Conservation (phyloP, 1,140 invertebrate genomes). For the Drosophila nebulosa region DNA sequence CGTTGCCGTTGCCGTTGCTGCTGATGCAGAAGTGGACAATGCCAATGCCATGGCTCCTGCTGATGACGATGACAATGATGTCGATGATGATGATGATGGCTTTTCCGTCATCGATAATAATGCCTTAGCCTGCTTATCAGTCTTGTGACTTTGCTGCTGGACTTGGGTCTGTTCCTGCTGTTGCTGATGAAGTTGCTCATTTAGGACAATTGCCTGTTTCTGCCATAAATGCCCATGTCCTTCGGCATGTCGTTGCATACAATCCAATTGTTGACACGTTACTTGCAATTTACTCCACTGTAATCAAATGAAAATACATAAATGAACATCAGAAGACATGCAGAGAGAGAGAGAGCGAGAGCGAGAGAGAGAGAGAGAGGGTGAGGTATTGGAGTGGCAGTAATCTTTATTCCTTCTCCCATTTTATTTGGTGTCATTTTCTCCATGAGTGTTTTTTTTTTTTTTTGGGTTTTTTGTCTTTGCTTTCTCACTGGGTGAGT, state of each 20-base stretch:
- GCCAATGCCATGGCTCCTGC: conserved; percentile 12
- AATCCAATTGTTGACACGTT: conserved; percentile 80
- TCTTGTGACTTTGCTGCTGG: conserved; percentile 46
- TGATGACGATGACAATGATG: conserved; percentile 8
- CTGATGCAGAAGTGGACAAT: neutral
- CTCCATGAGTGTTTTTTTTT: conserved; percentile 9
- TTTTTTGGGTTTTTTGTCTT: neutral
- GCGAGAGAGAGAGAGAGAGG: neutral
- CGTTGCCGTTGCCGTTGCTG: conserved; percentile 11
- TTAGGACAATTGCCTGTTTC: conserved; percentile 74
- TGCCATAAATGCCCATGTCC: conserved; percentile 79
- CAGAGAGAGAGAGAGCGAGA: neutral
- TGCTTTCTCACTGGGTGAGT: conserved; percentile 3
- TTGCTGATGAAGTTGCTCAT: conserved; percentile 58
- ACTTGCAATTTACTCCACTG: conserved; percentile 80
- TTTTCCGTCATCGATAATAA: conserved; percentile 14
- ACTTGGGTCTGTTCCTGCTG: conserved; percentile 14
- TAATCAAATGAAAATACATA: conserved; percentile 74
- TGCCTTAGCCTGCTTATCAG: conserved; percentile 50
- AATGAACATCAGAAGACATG: conserved; percentile 32
- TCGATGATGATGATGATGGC: conserved; percentile 21
- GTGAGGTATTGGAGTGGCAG: neutral
- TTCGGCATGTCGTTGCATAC: conserved; percentile 79
- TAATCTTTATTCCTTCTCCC: conserved; percentile 34
- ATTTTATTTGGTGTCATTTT: conserved; percentile 6